Percentiles rank a stretch among this genome's conserved stretches.
phyloP scores from a whole-genome alignment of 2,797 vertebrate genomes.

The Hafferia zeledoni region DNA sequence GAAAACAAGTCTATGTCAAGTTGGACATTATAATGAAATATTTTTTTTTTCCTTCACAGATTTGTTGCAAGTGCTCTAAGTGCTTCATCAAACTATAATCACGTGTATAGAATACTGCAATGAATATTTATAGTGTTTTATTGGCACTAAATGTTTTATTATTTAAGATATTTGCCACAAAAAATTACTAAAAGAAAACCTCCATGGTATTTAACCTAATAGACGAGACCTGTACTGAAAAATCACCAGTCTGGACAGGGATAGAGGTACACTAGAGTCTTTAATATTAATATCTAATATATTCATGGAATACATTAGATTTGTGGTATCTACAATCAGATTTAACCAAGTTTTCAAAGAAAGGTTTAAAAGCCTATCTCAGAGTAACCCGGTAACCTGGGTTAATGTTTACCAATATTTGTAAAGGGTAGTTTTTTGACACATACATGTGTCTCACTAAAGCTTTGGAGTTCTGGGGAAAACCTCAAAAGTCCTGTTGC shows the following conservation, averaged over 20 bases:
- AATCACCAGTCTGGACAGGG: background rate
- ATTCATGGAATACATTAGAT: background rate
- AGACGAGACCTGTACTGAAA: background rate
- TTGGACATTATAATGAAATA: background rate
- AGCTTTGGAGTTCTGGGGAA: slow-evolving; percentile 10
- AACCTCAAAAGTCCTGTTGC: background rate
- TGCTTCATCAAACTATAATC: background rate
- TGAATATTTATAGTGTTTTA: background rate
- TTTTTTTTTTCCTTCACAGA: background rate
- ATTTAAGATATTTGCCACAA: background rate
- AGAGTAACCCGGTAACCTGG: slow-evolving; percentile 1
- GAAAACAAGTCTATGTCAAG: background rate
- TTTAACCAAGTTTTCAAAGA: slow-evolving; percentile 43
- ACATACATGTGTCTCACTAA: background rate
- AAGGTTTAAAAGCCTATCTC: slow-evolving; percentile 30
- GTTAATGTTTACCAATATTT: background rate
- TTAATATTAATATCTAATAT: background rate
- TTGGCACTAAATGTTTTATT: background rate
- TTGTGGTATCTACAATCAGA: slow-evolving; percentile 7
- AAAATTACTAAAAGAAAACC: background rate
- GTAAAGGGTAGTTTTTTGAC: background rate
- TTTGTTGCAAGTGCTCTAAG: background rate
- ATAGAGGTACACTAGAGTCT: background rate
- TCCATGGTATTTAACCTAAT: background rate
- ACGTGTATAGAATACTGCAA: background rate